Conservation (phyloP, 2,888 invertebrate species). For the Nebria brevicollis region DNA sequence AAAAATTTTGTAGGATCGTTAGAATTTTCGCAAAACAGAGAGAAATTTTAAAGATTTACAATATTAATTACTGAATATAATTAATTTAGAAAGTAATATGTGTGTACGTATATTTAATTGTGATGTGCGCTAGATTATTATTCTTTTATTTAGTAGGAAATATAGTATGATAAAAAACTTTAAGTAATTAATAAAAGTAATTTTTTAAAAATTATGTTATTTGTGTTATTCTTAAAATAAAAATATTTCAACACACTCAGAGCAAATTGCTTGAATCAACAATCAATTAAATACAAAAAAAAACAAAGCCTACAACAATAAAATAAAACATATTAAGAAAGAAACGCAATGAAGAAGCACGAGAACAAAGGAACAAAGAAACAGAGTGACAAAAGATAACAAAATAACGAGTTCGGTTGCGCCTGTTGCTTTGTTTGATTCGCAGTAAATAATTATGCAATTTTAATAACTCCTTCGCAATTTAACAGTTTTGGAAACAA, state of each 20-base stretch:
- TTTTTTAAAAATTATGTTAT: no score
- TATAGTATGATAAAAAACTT: no score
- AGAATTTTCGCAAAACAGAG: no score
- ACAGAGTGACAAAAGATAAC: constrained; percentile 1
- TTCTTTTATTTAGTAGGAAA: no score
- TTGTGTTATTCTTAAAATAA: neutral
- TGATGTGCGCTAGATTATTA: no score
- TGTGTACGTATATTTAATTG: no score
- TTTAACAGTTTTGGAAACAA: no score
- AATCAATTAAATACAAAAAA: neutral
- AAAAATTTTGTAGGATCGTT: no score
- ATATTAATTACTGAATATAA: no score
- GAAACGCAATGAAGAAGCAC: neutral
- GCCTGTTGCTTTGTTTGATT: neutral
- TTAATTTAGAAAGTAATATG: no score
- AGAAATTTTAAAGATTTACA: no score
- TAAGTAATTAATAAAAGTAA: no score
- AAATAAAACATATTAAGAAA: neutral
- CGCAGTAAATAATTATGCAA: neutral
- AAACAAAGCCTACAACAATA: neutral
- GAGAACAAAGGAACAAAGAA: neutral
- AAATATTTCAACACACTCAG: neutral
- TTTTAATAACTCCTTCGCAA: neutral
- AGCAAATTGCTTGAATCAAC: neutral
- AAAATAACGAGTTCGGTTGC: neutral